Evolutionary conservation across 2,888 invertebrate genomes (phyloP).

Genomic region (Tolmerus cingulatus): DNA sequence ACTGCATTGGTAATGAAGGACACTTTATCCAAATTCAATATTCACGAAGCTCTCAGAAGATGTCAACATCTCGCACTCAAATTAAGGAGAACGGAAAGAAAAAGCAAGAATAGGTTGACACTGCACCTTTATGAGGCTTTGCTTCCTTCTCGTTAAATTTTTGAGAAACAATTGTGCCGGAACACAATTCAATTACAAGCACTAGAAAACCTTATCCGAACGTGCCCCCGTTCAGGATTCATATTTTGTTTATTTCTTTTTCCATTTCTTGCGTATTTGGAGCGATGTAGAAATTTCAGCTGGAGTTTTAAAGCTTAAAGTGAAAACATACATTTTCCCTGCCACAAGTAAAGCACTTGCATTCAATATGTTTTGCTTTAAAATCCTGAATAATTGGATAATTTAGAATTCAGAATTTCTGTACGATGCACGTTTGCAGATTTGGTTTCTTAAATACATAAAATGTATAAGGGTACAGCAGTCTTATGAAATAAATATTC

Average conservation of each 20-base stretch:
- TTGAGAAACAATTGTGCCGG: neutral
- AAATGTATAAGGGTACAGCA: too few relatives aligned
- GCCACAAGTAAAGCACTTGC: neutral
- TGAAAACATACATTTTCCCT: neutral
- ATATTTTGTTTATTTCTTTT: neutral
- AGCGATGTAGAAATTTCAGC: neutral
- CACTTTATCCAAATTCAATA: neutral
- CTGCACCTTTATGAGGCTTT: neutral
- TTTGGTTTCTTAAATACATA: too few relatives aligned
- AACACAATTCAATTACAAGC: neutral
- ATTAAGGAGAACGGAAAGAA: neutral
- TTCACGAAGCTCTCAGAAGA: neutral
- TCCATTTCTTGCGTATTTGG: neutral
- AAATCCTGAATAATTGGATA: neutral
- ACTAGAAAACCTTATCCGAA: neutral
- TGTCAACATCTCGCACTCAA: neutral
- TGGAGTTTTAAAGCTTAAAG: neutral
- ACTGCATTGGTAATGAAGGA: neutral
- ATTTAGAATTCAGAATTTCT: neutral
- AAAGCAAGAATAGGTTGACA: neutral
- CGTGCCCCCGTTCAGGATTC: neutral
- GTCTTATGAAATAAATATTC: too few relatives aligned
- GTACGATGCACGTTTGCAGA: neutral
- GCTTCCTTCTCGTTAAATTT: neutral
- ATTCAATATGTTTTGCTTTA: neutral